These are phyloP conservation scores for Drosophila eugracilis DNA, from an alignment of 1,140 invertebrate genomes.

Conservation along the genomic window DNA sequence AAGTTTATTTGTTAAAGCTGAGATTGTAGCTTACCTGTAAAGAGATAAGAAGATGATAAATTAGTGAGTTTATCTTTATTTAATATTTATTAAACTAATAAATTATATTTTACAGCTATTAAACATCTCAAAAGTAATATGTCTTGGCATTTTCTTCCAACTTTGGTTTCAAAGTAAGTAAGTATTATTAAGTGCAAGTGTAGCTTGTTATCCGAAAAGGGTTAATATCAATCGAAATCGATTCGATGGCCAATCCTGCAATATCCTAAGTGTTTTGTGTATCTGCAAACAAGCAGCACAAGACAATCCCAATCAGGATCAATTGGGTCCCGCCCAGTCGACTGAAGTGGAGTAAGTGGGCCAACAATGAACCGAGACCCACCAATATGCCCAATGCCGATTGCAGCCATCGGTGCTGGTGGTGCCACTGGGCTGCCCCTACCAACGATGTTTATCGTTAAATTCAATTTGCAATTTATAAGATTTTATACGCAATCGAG, in stretches of 20 bases:
- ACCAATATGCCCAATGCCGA: slow-evolving; percentile 51
- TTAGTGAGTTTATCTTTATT: background rate
- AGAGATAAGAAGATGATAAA: background rate
- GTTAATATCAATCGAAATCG: background rate
- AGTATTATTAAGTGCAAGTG: background rate
- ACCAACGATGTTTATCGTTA: slow-evolving; percentile 74
- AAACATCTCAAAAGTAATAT: too few species aligned
- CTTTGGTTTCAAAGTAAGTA: too few species aligned
- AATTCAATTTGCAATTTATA: slow-evolving; percentile 83
- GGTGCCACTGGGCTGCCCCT: slow-evolving; percentile 9
- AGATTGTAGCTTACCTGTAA: slow-evolving; percentile 24
- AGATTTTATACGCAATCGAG: slow-evolving; percentile 63
- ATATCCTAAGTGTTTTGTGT: slow-evolving; percentile 21
- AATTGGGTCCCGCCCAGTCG: slow-evolving; percentile 44
- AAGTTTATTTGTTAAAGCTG: background rate
- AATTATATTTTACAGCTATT: too few species aligned
- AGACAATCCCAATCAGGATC: slow-evolving; percentile 55
- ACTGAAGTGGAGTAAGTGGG: slow-evolving; percentile 41
- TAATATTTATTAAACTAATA: background rate
- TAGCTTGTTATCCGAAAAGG: background rate
- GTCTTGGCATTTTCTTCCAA: too few species aligned
- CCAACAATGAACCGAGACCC: slow-evolving; percentile 43
- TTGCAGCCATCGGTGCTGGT: slow-evolving; percentile 17
- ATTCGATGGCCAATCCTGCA: background rate
- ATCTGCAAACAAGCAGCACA: slow-evolving; percentile 4